Evolutionary conservation across 2,797 vertebrate genomes (phyloP).

Genomic region (Enteromius thamalakanensis): DNA sequence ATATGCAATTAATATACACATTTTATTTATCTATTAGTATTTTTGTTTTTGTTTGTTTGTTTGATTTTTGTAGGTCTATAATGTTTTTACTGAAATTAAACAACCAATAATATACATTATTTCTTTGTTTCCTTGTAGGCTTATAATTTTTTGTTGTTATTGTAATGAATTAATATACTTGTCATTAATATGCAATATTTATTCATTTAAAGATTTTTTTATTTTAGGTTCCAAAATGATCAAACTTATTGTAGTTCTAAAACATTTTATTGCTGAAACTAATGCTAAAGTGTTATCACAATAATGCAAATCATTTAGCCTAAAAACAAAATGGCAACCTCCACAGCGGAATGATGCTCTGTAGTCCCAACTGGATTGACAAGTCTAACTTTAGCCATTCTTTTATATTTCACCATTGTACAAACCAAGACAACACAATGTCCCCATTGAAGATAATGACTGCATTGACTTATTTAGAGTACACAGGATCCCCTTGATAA

Average conservation of each 20-base stretch:
- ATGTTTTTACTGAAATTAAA: not conserved
- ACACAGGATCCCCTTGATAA: constrained; percentile 34
- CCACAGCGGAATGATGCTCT: not conserved
- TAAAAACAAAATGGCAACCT: not conserved
- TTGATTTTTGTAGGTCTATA: not conserved
- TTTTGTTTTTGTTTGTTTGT: not conserved
- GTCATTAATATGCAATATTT: not conserved
- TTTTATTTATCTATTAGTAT: not conserved
- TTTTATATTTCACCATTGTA: constrained; percentile 35
- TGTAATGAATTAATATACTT: not conserved
- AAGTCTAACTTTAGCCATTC: constrained; percentile 25
- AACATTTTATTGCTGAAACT: not conserved
- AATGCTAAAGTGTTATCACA: not conserved
- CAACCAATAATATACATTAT: not conserved
- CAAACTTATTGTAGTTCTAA: not conserved
- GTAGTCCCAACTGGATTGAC: not conserved
- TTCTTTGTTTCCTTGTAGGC: not conserved
- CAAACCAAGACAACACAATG: constrained; percentile 17
- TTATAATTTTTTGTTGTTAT: not conserved
- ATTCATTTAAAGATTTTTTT: not conserved
- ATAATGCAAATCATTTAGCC: not conserved
- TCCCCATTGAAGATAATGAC: constrained; percentile 25
- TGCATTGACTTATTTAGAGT: constrained; percentile 42
- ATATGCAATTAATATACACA: not conserved
- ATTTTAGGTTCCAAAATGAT: not conserved